Evolutionary conservation across 1,140 invertebrate species (phyloP), one percentile per base, ranked within the genome.

Genomic region (Pollicipes pollicipes): DNA sequence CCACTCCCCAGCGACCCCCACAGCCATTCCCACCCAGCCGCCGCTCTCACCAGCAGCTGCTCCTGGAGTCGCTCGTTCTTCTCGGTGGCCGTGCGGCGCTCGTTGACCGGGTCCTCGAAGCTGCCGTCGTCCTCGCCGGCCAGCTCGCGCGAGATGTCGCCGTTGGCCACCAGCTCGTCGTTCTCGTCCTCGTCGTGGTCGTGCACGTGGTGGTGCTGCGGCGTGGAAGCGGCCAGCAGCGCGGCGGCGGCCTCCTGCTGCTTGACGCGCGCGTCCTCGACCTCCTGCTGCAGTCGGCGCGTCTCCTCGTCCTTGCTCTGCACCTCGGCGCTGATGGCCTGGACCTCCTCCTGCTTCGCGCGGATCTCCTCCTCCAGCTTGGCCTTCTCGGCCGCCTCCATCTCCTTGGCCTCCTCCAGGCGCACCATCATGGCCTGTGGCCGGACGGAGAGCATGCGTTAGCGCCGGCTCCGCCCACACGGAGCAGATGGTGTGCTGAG

Each of bases 361-460:
- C 85, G 84, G 76, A 95, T 95, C 82, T 95, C 93, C 70, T 93
- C 90, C 79, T 95, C 92, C 64, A 97, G 82, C 81, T 94, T 95
- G 71, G 84, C 83, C 76, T 90, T 86, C 80, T 97, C 94, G 16
- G 88, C 91, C 37, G 89, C 88, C 81, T 96, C 94, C 91, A 97
- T 90, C 78, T 91, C 88, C 82, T 91, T 86, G 63, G 84, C 85
- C 68, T 87, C 90, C 81, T 97, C 93, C 73, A 97, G 84, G 78
- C 93, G 88, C 74, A 88, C 86, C 88, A 95, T 93, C 90, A 98
- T 95, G 26, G 83, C 87, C 75, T 91, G 89, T 76, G n/a, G n/a
- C n/a, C n/a, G n/a, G n/a, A n/a, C n/a, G n/a, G n/a, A n/a, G n/a
- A n/a, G n/a, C n/a, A n/a, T n/a, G n/a, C n/a, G n/a, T n/a, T n/a